A percentile compares a stretch with the other conserved stretches of the same genome.
These are phyloP conservation scores for Lacerta viridis DNA, from an alignment of 2,797 vertebrate genomes.

Conservation along the genomic window DNA sequence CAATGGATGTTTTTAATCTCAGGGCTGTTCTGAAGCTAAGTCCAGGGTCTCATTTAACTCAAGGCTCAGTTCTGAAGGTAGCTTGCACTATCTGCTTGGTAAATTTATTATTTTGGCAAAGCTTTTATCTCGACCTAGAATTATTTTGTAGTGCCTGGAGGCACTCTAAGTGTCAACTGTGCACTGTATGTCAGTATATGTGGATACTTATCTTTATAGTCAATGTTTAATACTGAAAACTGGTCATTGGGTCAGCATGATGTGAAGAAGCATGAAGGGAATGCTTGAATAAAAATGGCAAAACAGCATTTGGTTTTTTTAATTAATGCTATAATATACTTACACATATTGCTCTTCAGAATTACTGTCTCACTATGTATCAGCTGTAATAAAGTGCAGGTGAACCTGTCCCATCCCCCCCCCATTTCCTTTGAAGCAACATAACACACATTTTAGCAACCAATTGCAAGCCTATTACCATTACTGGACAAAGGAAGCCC, in stretches of 20 bases:
- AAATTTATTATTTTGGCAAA: no score
- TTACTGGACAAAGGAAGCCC: no score
- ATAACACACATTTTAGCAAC: constrained; percentile 11
- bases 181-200: background rate
- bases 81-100: no score
- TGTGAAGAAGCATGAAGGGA: background rate
- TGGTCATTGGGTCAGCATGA: background rate
- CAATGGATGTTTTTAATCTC: background rate
- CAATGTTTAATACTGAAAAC: background rate
- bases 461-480: constrained; percentile 13
- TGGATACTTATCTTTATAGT: background rate
- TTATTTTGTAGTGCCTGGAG: background rate
- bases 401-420: background rate
- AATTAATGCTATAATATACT: background rate
- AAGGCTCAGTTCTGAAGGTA: background rate
- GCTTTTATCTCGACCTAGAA: no score
- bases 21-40: background rate
- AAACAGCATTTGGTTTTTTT: background rate
- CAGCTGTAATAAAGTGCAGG: background rate
- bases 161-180: background rate
- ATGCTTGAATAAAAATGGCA: background rate
- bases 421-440: background rate
- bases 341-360: background rate
- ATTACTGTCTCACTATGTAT: background rate
- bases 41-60: background rate